phyloP scores from a whole-genome alignment of 2,888 invertebrate species.

The Serrognathus titanus region DNA sequence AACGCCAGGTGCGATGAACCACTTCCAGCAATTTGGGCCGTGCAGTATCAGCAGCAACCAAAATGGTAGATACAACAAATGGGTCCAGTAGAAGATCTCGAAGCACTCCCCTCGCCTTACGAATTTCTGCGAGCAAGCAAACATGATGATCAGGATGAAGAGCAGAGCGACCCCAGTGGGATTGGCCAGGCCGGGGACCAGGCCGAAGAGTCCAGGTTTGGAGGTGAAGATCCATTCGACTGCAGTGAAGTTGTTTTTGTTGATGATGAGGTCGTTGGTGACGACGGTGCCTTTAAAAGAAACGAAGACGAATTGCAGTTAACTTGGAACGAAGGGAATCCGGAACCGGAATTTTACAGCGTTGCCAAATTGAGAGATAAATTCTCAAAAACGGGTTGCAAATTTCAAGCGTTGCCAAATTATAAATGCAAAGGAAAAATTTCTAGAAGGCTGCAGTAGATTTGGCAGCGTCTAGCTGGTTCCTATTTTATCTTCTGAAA shows the following conservation, averaged over 20 bases:
- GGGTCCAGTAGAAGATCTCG: constrained; percentile 95
- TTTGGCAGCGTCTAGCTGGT: too few relatives aligned
- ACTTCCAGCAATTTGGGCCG: constrained; percentile 93
- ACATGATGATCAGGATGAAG: constrained; percentile 71
- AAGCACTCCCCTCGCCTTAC: constrained; percentile 85
- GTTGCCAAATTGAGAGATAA: too few relatives aligned
- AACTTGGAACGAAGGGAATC: constrained; percentile 36
- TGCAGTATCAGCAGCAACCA: constrained; percentile 82
- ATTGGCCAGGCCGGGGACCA: constrained; percentile 79
- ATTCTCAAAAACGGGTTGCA: too few relatives aligned
- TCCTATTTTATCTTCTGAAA: too few relatives aligned
- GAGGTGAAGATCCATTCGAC: constrained; percentile 77
- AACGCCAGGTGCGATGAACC: constrained; percentile 81
- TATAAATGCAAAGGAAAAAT: too few relatives aligned
- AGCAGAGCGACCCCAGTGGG: constrained; percentile 77
- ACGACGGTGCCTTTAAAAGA: constrained; percentile 54
- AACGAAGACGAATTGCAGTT: too few relatives aligned
- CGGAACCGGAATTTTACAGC: too few relatives aligned
- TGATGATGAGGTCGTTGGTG: constrained; percentile 55
- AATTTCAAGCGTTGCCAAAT: too few relatives aligned
- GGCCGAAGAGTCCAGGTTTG: constrained; percentile 70
- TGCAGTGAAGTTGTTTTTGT: constrained; percentile 61
- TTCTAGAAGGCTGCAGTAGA: too few relatives aligned
- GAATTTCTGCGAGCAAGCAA: constrained; percentile 81
- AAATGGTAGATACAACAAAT: constrained; percentile 83